Conservation (phyloP, 2,888 invertebrate genomes). For the Polietes domitor region DNA sequence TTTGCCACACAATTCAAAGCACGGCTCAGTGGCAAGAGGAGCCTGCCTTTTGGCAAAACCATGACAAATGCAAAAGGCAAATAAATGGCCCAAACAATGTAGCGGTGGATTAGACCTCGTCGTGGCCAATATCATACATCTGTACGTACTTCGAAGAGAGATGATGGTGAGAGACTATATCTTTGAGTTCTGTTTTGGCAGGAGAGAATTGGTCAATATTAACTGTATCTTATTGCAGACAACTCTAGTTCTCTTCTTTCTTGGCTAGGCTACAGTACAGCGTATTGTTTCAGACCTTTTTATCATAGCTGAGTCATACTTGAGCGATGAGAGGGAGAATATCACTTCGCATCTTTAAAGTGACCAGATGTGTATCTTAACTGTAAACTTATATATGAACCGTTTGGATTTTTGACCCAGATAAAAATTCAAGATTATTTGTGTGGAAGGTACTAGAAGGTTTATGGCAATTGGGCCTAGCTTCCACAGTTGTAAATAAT, state of each 20-base stretch:
- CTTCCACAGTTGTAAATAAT: too few relatives aligned
- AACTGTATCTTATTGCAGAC: constrained; percentile 37
- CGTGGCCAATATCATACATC: not conserved
- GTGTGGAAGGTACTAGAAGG: too few relatives aligned
- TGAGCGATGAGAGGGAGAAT: not conserved
- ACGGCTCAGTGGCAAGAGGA: not conserved
- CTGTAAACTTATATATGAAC: too few relatives aligned
- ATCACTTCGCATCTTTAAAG: not conserved
- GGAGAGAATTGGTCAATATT: not conserved
- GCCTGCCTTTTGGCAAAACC: constrained; percentile 55
- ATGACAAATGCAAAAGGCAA: constrained; percentile 58
- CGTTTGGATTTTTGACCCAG: too few relatives aligned
- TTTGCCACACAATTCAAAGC: not conserved
- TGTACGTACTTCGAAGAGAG: not conserved
- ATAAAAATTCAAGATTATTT: too few relatives aligned
- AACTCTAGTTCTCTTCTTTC: not conserved
- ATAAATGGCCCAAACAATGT: constrained; percentile 51
- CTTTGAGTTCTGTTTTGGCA: not conserved
- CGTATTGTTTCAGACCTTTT: not conserved
- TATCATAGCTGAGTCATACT: not conserved
- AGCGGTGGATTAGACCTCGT: constrained; percentile 38
- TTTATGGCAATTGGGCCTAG: too few relatives aligned
- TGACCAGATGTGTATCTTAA: not conserved
- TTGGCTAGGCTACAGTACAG: not conserved
- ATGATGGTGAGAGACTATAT: not conserved